These are phyloP conservation scores for Eupleurogrammus muticus DNA, from an alignment of 2,797 vertebrate genomes.

Conservation along the genomic window DNA sequence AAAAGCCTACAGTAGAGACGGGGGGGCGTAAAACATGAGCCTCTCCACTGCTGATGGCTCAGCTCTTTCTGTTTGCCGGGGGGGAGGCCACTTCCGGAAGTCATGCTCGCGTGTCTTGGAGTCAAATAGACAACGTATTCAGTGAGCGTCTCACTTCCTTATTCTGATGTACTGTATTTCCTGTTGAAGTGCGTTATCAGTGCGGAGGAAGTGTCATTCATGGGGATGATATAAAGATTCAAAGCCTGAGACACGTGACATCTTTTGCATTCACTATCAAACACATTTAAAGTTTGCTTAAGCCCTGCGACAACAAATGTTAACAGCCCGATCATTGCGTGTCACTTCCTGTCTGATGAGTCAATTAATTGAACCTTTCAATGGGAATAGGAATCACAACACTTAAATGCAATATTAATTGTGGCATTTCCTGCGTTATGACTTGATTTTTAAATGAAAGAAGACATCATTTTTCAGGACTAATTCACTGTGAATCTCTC, in stretches of 20 bases:
- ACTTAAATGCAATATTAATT: not conserved
- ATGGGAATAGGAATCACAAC: no score
- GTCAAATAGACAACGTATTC: constrained; percentile 10
- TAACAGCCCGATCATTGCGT: no score
- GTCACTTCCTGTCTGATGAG: no score
- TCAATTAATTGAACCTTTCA: no score
- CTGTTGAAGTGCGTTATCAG: not conserved
- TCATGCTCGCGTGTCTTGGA: constrained; percentile 7
- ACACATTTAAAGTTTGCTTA: not conserved
- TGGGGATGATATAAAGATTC: constrained; percentile 1
- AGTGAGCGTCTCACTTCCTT: not conserved
- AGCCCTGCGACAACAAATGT: not conserved
- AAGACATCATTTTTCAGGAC: not conserved
- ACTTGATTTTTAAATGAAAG: no score
- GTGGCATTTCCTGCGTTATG: no score
- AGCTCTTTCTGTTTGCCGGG: constrained; percentile 58
- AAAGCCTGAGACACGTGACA: not conserved
- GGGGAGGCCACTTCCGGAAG: constrained; percentile 18
- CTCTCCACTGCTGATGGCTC: constrained; percentile 65
- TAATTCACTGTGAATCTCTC: not conserved
- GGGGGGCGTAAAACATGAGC: constrained; percentile 61
- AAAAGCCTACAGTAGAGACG: constrained; percentile 58
- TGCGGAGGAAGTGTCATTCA: not conserved
- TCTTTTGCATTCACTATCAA: not conserved
- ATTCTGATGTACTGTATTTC: constrained; percentile 1